Conservation (phyloP, 2,797 vertebrate species). For the Gouania willdenowi region DNA sequence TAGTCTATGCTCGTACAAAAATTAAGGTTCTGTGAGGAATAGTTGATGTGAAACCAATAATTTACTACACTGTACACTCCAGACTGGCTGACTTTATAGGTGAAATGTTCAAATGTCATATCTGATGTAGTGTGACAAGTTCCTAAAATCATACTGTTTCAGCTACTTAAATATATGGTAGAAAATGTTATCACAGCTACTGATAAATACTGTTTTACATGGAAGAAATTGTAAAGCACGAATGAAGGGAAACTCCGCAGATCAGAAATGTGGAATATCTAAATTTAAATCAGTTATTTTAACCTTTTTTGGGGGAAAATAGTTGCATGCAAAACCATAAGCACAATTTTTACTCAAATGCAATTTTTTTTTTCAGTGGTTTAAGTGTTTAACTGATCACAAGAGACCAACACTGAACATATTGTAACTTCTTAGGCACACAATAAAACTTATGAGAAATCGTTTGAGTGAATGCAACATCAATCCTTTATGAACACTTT, state of each 20-base stretch:
- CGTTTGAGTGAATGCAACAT: too few relatives aligned
- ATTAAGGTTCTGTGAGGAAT: conserved; percentile 3
- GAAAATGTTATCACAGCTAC: conserved; percentile 6
- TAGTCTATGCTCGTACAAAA: conserved; percentile 7
- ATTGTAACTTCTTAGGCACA: conserved; percentile 52
- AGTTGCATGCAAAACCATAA: conserved; percentile 59
- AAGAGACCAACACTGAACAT: conserved; percentile 32
- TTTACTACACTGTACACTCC: conserved; percentile 46
- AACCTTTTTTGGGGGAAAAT: conserved; percentile 1
- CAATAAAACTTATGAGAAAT: conserved; percentile 36
- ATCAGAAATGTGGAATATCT: conserved; percentile 24
- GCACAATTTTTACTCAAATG: conserved; percentile 1
- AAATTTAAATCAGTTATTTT: conserved; percentile 28
- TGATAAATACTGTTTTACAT: conserved; percentile 36
- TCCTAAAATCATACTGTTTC: conserved; percentile 15
- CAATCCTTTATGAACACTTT: too few relatives aligned
- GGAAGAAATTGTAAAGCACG: conserved; percentile 26
- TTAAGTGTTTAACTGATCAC: conserved; percentile 8
- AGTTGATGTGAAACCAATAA: conserved; percentile 11
- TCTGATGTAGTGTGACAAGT: conserved; percentile 28
- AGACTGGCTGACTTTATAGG: conserved; percentile 65
- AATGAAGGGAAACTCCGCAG: conserved; percentile 30
- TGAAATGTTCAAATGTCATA: conserved; percentile 6
- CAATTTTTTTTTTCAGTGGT: too few relatives aligned
- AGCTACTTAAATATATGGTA: conserved; percentile 8